Evolutionary conservation across 30 jellyfish, hydroid and myxozoan species (phyloP).

Genomic region (Mastigias papua): DNA sequence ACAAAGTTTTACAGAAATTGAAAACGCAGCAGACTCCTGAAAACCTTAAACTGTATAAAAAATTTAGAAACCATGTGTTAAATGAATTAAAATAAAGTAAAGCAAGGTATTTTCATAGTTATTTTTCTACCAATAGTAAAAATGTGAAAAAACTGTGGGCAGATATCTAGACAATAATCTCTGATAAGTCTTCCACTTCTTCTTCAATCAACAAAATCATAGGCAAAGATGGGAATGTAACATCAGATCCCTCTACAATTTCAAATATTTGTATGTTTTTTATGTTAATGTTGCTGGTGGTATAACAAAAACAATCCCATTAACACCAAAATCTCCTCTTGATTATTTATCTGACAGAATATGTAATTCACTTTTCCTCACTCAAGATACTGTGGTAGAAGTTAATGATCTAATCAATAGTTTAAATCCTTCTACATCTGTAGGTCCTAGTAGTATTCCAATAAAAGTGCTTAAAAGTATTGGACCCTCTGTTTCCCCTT

Average conservation of each 20-base stretch:
- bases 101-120: slow-evolving; percentile 43
- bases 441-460: slow-evolving; percentile 66
- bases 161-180: slow-evolving; percentile 47
- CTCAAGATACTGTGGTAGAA: slow-evolving; percentile 5
- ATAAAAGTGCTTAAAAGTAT: slow-evolving; percentile 31
- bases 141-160: slow-evolving; percentile 11
- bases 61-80: background rate
- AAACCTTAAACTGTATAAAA: background rate
- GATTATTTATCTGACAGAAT: slow-evolving; percentile 4
- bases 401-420: slow-evolving; percentile 15
- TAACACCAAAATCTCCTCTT: slow-evolving; percentile 11
- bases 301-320: slow-evolving; percentile 26
- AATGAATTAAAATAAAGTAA: slow-evolving; percentile 33
- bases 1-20: slow-evolving; percentile 32
- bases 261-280: slow-evolving; percentile 26
- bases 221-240: slow-evolving; percentile 54
- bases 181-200: slow-evolving; percentile 60
- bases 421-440: slow-evolving; percentile 33
- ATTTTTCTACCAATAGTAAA: slow-evolving; percentile 29
- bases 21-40: slow-evolving; percentile 18
- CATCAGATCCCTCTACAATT: slow-evolving; percentile 28
- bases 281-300: background rate
- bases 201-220: slow-evolving; percentile 37
- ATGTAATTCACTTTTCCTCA: slow-evolving; percentile 15
- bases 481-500: background rate